Evolutionary conservation across 2,888 invertebrate species (phyloP), one percentile per base, ranked within the genome.

Genomic region (Cataglyphis altisquamis): DNA sequence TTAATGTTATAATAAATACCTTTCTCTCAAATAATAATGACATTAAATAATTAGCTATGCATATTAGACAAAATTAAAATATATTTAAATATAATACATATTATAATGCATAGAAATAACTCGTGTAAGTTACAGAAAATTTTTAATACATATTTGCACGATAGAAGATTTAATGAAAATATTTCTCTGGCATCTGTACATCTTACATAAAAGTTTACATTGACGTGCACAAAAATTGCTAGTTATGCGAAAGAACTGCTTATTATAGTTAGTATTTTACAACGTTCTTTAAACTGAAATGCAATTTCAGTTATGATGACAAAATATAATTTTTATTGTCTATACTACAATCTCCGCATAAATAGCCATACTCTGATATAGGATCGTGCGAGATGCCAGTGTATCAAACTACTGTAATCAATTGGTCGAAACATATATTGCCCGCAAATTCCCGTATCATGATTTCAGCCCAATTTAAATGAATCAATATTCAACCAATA

Each of bases 321-420:
- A 45, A 70, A 45, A 78, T 70, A 60, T 78, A 70, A 78, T 78
- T 78, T 78, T 78, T 78, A 78, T 78, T 70, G 12, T 72, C 57
- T 18, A 70, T 60, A 12, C 60, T 70, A 78, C 60, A 45, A 78
- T 60, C 29, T 70, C 32, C 72, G 21, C 70, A 70, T 25, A 78
- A 78, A 60, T 70, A 78, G 32, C 41, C 41, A 32, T 52, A 63
- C 29, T 39, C 8, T 45, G 72, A 77, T n/a, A 1, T 45, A 29
- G 3, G 6, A 60, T 45, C 21, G 36, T 64, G 8, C 41, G 8
- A 21, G 18, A 36, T 60, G 12, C 32, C 25, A 57, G 4, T 70
- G 70, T 18, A 25, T 8, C 15, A 15, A 29, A 32, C 2, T 39
- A 60, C 32, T 18, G 36, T 36, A 70, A 78, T 60, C 36, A 70